Base-by-base conservation (phyloP, 1,140 invertebrate genomes). In the Limonius californicus region DNA sequence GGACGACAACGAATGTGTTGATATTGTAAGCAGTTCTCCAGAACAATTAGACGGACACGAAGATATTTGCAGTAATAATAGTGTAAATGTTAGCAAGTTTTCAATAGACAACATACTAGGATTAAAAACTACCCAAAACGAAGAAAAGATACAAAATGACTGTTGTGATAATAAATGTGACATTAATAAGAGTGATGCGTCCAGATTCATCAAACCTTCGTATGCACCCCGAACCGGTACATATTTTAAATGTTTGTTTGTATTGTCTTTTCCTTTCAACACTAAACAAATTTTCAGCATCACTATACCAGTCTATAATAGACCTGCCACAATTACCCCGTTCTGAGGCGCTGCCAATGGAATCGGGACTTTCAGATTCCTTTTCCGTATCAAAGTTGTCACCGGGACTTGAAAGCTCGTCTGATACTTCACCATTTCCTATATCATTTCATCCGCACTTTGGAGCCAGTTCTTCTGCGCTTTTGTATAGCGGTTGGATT, bases 101-200 rank as follows among this genome's bases (percentile, higher is more conserved):
- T 76, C 74, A 0, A 76, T 76, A 32, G 73, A 76, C 62, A 73
- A 64, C 39, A 76, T 76, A 30, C 58, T 76, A 15, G 74, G 74
- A 30, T 53, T 71, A 30, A 65, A 64, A 43, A 30, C 4, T 8
- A 19, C 16, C 2, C 6, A 14, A 50, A 21, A 18, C 9, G 20
- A 18, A 19, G 9, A 50, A 7, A 50, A 50, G n/a, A 11, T 50
- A 19, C 8, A 11, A 15, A 18, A 21, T 50, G 45, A 21, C 2
- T 8, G 4, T 12, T 50, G 45, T 50, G 45, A 50, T 50, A 50
- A 2, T 19, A 14, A 8, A 8, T 50, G 45, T 50, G 45, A 50
- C 8, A 50, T 3, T 50, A 50, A 19, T 50, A 50, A 18, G 16
- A 19, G 19, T 19, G 16, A 50, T n/a, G 14, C 8, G 18, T 18